Percentiles rank a stretch among this genome's conserved stretches.
Evolutionary conservation across 2,888 invertebrate genomes (phyloP).

Genomic region (Phortica okadai): DNA sequence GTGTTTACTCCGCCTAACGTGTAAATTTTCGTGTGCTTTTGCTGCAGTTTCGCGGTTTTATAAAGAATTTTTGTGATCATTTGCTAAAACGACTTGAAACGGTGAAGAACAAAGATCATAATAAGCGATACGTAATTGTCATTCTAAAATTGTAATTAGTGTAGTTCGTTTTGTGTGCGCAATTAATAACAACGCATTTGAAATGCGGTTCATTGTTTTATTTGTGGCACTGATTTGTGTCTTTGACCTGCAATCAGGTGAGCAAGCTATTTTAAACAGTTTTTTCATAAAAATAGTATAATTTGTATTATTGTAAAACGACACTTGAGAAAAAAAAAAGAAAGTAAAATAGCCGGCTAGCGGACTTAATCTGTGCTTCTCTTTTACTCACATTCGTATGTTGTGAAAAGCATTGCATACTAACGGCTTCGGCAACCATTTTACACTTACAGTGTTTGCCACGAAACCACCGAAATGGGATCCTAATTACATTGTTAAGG

Average conservation of each 20-base stretch:
- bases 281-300: neutral
- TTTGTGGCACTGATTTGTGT: neutral
- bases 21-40: too few species aligned
- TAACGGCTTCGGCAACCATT: neutral
- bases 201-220: neutral
- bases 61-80: too few species aligned
- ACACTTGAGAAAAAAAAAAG: neutral
- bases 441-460: slow-evolving; percentile 54
- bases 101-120: too few species aligned
- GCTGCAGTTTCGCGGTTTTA: too few species aligned
- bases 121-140: too few species aligned
- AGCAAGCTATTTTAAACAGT: neutral
- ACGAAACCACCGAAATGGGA: slow-evolving; percentile 82
- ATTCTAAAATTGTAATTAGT: too few species aligned
- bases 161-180: neutral
- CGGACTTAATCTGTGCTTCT: neutral
- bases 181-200: neutral
- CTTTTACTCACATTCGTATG: neutral
- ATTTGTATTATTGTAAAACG: neutral
- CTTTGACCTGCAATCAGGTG: neutral
- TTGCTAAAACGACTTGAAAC: too few species aligned
- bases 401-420: neutral
- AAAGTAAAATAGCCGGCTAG: neutral
- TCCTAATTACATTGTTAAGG: slow-evolving; percentile 85
- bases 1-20: too few species aligned